A percentile compares a stretch with the other conserved stretches of the same genome.
These are phyloP conservation scores for Drosophila borborema DNA, from an alignment of 2,888 invertebrate species.

Conservation along the genomic window DNA sequence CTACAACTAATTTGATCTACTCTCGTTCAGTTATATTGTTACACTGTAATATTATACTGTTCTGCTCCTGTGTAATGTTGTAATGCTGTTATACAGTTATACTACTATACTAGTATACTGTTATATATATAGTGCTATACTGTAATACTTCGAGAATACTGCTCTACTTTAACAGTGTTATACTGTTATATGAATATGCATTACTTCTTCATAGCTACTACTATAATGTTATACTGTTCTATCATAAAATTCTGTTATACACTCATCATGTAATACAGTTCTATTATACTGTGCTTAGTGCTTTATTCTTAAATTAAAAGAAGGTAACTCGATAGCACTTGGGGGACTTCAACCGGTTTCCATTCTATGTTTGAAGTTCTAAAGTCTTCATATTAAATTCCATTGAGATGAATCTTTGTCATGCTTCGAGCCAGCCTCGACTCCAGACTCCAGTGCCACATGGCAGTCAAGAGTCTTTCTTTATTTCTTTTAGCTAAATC, in stretches of 20 bases:
- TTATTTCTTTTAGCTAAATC: constrained; percentile 6
- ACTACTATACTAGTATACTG: background rate
- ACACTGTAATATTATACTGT: background rate
- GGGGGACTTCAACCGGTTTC: background rate
- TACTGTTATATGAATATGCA: background rate
- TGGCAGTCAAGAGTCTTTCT: constrained; percentile 1
- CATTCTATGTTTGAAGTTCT: background rate
- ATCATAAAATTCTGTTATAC: background rate
- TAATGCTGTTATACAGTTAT: background rate
- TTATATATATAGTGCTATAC: background rate
- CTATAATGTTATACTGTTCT: background rate
- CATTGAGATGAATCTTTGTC: constrained; percentile 8
- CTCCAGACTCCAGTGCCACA: constrained; percentile 1
- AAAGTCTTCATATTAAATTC: constrained; percentile 1
- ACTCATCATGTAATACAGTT: background rate
- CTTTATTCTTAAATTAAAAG: background rate
- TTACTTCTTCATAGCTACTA: too few species aligned
- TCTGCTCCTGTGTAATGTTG: background rate
- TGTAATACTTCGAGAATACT: background rate
- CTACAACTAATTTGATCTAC: background rate
- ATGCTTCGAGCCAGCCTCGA: background rate
- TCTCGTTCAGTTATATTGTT: background rate
- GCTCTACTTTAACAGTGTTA: too few species aligned
- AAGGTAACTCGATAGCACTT: background rate
- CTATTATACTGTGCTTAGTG: background rate